Base-by-base conservation (phyloP, 2,113 vertebrate species). In the Caranx melampygus region DNA sequence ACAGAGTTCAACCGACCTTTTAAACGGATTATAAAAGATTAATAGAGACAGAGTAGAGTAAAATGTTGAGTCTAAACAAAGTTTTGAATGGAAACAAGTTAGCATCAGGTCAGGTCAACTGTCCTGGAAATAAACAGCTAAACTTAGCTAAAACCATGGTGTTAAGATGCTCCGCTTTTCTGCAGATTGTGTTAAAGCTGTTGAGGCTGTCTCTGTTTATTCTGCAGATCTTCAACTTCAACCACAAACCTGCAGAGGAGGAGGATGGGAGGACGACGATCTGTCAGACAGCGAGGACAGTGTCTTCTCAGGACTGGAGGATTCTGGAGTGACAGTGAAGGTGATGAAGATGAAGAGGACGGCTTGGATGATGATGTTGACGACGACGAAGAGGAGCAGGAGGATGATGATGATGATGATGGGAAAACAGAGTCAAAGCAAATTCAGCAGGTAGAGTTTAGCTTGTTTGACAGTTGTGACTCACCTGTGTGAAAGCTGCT, bases 221-320 rank as follows among this genome's bases (percentile, higher is more conserved):
- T 74, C 44, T 26, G 58, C 61, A 91, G 90, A 64, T 87, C 9
- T 85, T 92, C 5, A 51, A 83, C 15, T 79, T 92, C 59, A 70
- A 78, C 31, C 61, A 45, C 2, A 82, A 81, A 52, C 66, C 64
- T 9, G 37, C 84, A 26, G 81, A 84, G 14, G 61, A 79, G 14
- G 91, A 87, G 1, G 40, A 42, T 42, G 40, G 85, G 91, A 87
- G 2, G 90, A 90, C 0, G 93, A 86, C 1, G 94, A 94, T 69
- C 71, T 93, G 44, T 94, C 95, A 0, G 96, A 97, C 84, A 97
- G 96, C 0, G 96, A 96, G 52, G 97, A 98, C 76, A 98, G 97
- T 5, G 65, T 95, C 0, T 98, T 91, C 91, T 98, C 97, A 0
- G 97, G 97, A n/a, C 93, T 98, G 12, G 96, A 98, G 84, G 97